Evolutionary conservation across 2,113 vertebrate genomes (phyloP).

Genomic region (Zapornia atra): DNA sequence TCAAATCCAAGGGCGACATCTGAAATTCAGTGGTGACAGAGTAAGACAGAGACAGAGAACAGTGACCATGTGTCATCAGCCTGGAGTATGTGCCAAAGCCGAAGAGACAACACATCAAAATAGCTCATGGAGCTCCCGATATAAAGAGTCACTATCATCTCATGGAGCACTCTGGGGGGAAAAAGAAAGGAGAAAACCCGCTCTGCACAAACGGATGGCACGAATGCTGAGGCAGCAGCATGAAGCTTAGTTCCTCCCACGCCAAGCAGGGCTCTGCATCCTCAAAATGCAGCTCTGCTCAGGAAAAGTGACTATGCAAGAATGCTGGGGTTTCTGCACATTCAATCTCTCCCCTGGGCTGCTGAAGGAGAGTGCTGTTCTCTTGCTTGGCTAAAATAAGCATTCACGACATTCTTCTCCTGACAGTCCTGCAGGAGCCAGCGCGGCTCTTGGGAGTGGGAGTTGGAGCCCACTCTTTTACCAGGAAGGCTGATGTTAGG

Average conservation of each 20-base stretch:
- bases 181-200: not conserved
- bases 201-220: not conserved
- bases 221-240: slow-evolving; percentile 38
- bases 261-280: not conserved
- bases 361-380: not conserved
- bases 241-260: slow-evolving; percentile 37
- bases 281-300: slow-evolving; percentile 3
- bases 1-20: slow-evolving; percentile 58
- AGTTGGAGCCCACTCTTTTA: not conserved
- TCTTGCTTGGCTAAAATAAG: slow-evolving; percentile 8
- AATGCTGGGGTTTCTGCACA: not conserved
- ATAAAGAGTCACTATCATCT: slow-evolving; percentile 42
- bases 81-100: slow-evolving; percentile 7
- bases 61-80: slow-evolving; percentile 54
- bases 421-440: not conserved
- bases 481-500: not conserved
- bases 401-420: not conserved
- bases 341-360: not conserved
- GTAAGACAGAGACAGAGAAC: slow-evolving; percentile 51
- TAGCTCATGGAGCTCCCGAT: not conserved
- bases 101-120: slow-evolving; percentile 52
- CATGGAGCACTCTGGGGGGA: not conserved
- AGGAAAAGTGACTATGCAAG: slow-evolving; percentile 29
- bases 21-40: slow-evolving; percentile 60
- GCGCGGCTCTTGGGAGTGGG: not conserved